Conservation (phyloP, 2,797 vertebrate species). For the Sebastes minor region DNA sequence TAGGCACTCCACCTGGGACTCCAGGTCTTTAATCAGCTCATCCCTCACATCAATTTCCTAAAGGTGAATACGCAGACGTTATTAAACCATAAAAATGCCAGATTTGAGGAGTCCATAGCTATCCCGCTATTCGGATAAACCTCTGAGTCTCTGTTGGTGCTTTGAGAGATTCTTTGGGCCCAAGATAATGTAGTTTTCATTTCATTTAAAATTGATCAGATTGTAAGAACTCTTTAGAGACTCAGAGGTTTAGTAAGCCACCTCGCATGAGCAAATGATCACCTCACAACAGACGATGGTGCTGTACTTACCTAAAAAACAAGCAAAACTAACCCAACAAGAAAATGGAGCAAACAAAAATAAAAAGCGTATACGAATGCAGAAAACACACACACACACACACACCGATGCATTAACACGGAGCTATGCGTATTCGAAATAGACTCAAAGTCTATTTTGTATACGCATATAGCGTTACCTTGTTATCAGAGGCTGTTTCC, state of each 20-base stretch:
- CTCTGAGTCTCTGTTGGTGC: constrained; percentile 49
- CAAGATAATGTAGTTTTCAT: background rate
- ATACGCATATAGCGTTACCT: constrained; percentile 84
- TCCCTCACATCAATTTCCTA: constrained; percentile 88
- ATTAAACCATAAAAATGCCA: background rate
- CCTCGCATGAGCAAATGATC: constrained; percentile 57
- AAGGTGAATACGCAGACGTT: constrained; percentile 6
- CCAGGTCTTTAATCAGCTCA: constrained; percentile 87
- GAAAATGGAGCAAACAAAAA: constrained; percentile 42
- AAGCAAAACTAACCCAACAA: constrained; percentile 27
- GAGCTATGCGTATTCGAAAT: constrained; percentile 67
- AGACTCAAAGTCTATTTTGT: constrained; percentile 55
- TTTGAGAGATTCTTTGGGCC: background rate
- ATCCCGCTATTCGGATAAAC: constrained; percentile 41
- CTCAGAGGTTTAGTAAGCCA: constrained; percentile 66
- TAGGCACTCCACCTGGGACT: constrained; percentile 90
- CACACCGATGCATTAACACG: constrained; percentile 64
- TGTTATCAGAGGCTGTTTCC: constrained; percentile 87
- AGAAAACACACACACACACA: constrained; percentile 45
- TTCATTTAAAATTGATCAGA: background rate
- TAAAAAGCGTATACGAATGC: constrained; percentile 31
- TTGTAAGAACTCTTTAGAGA: constrained; percentile 11
- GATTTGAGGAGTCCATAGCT: background rate
- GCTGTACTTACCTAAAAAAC: constrained; percentile 62
- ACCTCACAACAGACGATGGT: constrained; percentile 58